Percentiles rank a stretch among this genome's conserved stretches.
Evolutionary conservation across 2,888 invertebrate genomes (phyloP).

Genomic region (Cerastoderma edule): DNA sequence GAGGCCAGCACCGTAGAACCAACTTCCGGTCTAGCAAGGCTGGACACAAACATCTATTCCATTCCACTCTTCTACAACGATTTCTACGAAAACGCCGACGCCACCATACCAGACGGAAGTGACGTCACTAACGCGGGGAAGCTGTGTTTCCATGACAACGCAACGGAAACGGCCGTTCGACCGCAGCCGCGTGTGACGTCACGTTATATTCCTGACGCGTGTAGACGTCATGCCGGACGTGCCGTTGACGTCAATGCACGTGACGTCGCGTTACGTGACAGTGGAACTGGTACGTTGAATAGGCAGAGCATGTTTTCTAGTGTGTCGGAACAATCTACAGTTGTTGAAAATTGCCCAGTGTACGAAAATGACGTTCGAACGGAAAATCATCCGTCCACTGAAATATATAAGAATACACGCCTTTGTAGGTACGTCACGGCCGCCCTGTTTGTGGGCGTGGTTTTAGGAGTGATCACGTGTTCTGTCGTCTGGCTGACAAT

Average conservation of each 20-base stretch:
- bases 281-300: background rate
- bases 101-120: no score
- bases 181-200: background rate
- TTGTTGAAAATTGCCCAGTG: no score
- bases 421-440: no score
- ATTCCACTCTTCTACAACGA: constrained; percentile 12
- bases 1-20: background rate
- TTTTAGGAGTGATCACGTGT: background rate
- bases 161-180: background rate
- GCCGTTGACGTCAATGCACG: no score
- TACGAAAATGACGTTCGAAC: background rate
- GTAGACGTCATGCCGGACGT: background rate
- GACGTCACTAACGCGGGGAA: no score
- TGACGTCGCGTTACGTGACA: background rate
- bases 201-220: constrained; percentile 1
- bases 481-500: constrained; percentile 14
- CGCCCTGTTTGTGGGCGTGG: background rate
- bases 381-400: no score
- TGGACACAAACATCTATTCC: constrained; percentile 9
- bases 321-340: background rate
- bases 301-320: no score
- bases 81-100: constrained; percentile 3
- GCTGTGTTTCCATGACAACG: no score
- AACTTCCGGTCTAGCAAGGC: no score
- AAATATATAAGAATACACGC: no score